Conservation (phyloP, 2,113 vertebrate species). For the Etia nguti region DNA sequence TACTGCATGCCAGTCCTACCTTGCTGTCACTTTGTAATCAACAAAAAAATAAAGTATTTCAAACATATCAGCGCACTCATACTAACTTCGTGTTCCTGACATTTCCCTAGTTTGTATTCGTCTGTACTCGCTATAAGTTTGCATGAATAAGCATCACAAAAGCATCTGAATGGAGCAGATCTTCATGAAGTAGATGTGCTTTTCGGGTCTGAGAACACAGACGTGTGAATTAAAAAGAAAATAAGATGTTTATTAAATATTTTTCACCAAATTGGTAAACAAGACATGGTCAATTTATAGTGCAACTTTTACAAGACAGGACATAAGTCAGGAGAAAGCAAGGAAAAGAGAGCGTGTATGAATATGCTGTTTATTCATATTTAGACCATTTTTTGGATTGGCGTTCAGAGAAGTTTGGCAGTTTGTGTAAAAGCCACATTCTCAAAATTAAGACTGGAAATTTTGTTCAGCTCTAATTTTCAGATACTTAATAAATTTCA, state of each 20-base stretch:
- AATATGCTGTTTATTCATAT: neutral
- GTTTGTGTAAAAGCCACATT: neutral
- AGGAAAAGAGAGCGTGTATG: neutral
- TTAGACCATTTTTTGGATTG: neutral
- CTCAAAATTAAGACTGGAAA: neutral
- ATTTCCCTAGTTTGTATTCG: neutral
- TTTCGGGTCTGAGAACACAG: neutral
- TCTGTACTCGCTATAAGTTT: neutral
- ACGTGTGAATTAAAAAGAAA: neutral
- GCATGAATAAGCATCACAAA: neutral
- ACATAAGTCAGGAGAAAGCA: slow-evolving; percentile 5
- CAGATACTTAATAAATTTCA: neutral
- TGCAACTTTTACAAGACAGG: slow-evolving; percentile 28
- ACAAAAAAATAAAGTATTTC: neutral
- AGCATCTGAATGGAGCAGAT: neutral
- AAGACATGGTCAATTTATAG: slow-evolving; percentile 16
- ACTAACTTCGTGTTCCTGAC: neutral
- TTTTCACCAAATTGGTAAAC: slow-evolving; percentile 23
- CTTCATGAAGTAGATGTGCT: neutral
- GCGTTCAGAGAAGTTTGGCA: neutral
- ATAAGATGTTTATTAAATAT: slow-evolving; percentile 50
- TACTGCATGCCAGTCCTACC: neutral
- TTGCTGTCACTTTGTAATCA: neutral
- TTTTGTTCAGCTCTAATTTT: neutral
- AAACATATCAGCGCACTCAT: neutral